These are phyloP conservation scores for Mycteria americana DNA, from an alignment of 2,797 vertebrate species.

Conservation along the genomic window DNA sequence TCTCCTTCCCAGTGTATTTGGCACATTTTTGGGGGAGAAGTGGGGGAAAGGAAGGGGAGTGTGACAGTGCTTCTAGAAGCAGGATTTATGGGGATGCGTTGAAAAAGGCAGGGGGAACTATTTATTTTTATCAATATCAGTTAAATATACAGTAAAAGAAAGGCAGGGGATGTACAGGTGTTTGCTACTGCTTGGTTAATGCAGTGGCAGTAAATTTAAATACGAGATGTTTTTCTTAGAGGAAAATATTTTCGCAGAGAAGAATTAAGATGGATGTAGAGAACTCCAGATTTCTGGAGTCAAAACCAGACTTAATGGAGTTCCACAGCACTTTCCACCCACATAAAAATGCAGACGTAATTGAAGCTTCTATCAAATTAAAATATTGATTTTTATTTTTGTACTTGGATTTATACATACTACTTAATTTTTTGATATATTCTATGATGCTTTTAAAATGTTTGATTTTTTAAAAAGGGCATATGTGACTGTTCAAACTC, in stretches of 20 bases:
- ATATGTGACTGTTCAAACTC: background rate
- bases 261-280: background rate
- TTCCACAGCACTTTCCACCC: background rate
- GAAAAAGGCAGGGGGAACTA: background rate
- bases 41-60: accelerated
- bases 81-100: background rate
- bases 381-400: background rate
- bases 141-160: background rate
- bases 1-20: background rate
- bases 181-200: background rate
- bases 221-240: background rate
- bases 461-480: background rate
- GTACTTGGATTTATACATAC: background rate
- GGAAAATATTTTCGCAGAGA: background rate
- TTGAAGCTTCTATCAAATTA: background rate
- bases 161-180: background rate
- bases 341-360: background rate
- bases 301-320: background rate
- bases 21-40: too few species aligned
- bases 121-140: background rate
- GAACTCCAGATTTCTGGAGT: background rate
- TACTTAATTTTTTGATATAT: background rate
- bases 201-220: background rate
- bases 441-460: background rate
- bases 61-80: background rate